Evolutionary conservation across 2,797 vertebrate species (phyloP), one percentile per base, ranked within the genome.

Genomic region (Chelon labrosus): DNA sequence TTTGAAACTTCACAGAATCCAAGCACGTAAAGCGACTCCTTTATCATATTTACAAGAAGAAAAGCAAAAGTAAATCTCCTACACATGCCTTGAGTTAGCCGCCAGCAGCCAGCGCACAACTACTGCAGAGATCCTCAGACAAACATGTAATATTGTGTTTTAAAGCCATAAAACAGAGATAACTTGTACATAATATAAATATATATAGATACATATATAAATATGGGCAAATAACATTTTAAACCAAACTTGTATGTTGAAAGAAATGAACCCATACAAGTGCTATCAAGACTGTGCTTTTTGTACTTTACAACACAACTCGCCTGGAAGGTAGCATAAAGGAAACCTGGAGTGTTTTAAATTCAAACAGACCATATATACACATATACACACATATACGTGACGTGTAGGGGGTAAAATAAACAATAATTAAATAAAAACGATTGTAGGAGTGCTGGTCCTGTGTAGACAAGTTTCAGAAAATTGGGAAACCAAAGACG

Each of bases 61-160:
- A 73, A 31, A 31, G 4, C 31, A 31, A 31, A 31, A 31, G 22
- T 31, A 31, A 31, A 3, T 5, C 31, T 31, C 31, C 27, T 20
- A 47, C 37, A 58, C 68, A 73, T 25, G 81, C 82, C 86, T 90
- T 74, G 49, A 71, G 49, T 68, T 68, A 83, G 89, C 87, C 80
- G 83, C 87, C 41, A 19, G 7, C 38, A 80, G 42, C 44, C 55
- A 79, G 85, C 87, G 88, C 91, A 92, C 90, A 92, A 83, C 55
- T 61, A 27, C 70, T 37, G 58, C 72, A 22, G 31, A 42, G 25
- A 69, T 66, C 51, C 51, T 77, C 64, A 35, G 10, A 42, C 7
- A 47, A 5, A 74, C 13, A 51, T 10, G 46, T 27, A 46, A 27
- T 37, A 16, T 51, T 50, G 47, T 49, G 46, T 82, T 83, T 52